phyloP scores from a whole-genome alignment of 2,797 vertebrate genomes.

The Fringilla coelebs region DNA sequence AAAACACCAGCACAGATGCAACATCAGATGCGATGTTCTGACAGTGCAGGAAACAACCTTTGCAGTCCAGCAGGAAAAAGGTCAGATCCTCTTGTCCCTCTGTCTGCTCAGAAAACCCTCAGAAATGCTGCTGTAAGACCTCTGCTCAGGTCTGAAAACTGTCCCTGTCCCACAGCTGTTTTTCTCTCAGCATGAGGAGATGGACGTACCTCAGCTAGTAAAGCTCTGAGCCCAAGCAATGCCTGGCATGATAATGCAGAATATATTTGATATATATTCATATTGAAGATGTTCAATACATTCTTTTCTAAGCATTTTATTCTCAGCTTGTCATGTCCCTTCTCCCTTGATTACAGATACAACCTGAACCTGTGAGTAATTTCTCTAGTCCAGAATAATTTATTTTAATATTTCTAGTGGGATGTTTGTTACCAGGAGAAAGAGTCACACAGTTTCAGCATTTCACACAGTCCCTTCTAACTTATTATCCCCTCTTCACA shows the following conservation, averaged over 20 bases:
- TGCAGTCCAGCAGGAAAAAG: conserved; percentile 55
- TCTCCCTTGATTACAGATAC: neutral
- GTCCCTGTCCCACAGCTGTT: neutral
- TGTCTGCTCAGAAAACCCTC: conserved; percentile 40
- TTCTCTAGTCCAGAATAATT: neutral
- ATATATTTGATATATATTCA: neutral
- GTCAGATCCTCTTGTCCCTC: neutral
- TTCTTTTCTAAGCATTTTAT: neutral
- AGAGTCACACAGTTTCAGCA: neutral
- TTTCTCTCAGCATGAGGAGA: neutral
- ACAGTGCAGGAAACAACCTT: conserved; percentile 61
- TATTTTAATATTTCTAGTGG: neutral
- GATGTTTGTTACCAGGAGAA: neutral
- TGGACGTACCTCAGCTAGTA: neutral
- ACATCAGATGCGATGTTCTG: neutral
- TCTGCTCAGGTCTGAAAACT: neutral
- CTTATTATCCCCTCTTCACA: neutral
- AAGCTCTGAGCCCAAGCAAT: neutral
- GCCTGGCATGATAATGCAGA: neutral
- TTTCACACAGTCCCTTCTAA: neutral
- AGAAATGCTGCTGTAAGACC: neutral
- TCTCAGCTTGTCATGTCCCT: neutral
- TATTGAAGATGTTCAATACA: neutral
- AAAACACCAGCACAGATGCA: neutral
- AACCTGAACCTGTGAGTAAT: neutral